Evolutionary conservation across 2,797 vertebrate species (phyloP).

Genomic region (Phalloptychus januarius): DNA sequence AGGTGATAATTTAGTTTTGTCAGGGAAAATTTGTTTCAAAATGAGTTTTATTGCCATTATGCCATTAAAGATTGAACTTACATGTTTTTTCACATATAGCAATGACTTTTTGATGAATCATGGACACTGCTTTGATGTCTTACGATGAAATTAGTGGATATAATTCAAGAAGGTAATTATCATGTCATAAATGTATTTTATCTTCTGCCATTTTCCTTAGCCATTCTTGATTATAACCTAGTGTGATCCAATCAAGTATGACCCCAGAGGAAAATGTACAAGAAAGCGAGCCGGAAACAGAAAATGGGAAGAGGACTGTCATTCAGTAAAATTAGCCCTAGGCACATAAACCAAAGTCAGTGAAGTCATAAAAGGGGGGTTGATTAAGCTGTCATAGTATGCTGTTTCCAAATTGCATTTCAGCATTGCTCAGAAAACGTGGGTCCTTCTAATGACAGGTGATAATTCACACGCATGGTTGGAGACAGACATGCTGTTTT

Average conservation of each 20-base stretch:
- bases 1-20: slow-evolving; percentile 11
- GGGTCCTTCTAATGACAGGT: slow-evolving; percentile 58
- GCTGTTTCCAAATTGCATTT: slow-evolving; percentile 65
- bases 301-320: slow-evolving; percentile 57
- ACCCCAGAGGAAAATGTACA: slow-evolving; percentile 20
- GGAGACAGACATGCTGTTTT: slow-evolving; percentile 49
- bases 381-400: slow-evolving; percentile 74
- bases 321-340: slow-evolving; percentile 56
- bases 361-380: slow-evolving; percentile 66
- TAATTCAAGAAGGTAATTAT: slow-evolving; percentile 30
- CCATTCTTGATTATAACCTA: slow-evolving; percentile 28
- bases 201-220: slow-evolving; percentile 25
- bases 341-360: slow-evolving; percentile 55
- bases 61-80: neutral
- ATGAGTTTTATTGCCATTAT: neutral
- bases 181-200: slow-evolving; percentile 30
- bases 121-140: slow-evolving; percentile 1
- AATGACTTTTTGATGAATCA: slow-evolving; percentile 6
- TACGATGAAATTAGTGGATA: slow-evolving; percentile 13
- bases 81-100: neutral
- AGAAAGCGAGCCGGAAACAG: slow-evolving; percentile 45
- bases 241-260: slow-evolving; percentile 38
- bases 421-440: slow-evolving; percentile 45
- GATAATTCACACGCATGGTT: slow-evolving; percentile 69
- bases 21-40: slow-evolving; percentile 1